Conservation (phyloP, 2,797 vertebrate genomes). For the Anolis apletophallus region DNA sequence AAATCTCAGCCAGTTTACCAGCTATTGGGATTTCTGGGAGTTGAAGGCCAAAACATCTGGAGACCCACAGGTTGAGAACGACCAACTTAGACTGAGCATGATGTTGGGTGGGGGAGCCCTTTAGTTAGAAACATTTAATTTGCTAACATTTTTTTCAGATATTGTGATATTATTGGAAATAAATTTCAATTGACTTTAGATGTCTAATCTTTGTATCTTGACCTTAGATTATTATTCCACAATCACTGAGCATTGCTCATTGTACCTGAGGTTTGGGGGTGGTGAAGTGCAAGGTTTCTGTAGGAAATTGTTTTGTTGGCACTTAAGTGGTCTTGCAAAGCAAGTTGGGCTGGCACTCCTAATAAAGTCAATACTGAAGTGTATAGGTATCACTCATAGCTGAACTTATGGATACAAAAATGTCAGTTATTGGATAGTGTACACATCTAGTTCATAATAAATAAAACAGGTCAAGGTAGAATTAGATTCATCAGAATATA, state of each 20-base stretch:
- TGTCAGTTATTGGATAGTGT: not conserved
- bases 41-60: too few relatives aligned
- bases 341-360: not conserved
- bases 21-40: too few relatives aligned
- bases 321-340: too few relatives aligned
- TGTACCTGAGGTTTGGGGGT: not conserved
- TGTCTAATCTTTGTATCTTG: not conserved
- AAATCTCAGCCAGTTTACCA: too few relatives aligned
- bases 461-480: not conserved
- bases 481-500: not conserved
- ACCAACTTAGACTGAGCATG: too few relatives aligned
- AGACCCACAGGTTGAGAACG: too few relatives aligned
- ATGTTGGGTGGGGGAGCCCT: too few relatives aligned
- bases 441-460: not conserved
- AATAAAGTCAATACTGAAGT: not conserved
- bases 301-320: too few relatives aligned
- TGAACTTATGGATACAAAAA: too few relatives aligned
- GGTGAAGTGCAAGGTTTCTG: not conserved
- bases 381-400: not conserved
- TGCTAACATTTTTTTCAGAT: too few relatives aligned
- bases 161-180: not conserved
- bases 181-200: not conserved
- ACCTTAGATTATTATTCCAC: not conserved
- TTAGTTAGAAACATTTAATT: too few relatives aligned
- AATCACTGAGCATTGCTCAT: not conserved